Percentiles rank a stretch among this genome's conserved stretches.
These are phyloP conservation scores for Metopia argyrocephala DNA, from an alignment of 2,888 invertebrate genomes.

Conservation along the genomic window DNA sequence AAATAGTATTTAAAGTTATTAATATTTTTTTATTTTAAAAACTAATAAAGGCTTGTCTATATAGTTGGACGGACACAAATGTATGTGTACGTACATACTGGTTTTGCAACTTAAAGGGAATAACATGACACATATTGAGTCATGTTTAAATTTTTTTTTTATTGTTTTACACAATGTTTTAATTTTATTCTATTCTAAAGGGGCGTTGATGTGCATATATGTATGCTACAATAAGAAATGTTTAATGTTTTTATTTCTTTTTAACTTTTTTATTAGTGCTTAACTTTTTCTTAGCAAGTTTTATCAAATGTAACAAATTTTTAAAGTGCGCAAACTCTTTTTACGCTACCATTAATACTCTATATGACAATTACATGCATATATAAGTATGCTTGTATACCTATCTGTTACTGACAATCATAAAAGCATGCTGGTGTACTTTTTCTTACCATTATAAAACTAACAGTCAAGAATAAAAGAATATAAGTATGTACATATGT, in stretches of 20 bases:
- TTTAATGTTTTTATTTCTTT: no score
- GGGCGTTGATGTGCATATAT: not conserved
- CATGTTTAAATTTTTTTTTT: constrained; percentile 4
- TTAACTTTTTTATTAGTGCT: no score
- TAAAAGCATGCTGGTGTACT: no score
- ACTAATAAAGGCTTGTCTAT: not conserved
- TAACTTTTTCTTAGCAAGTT: not conserved
- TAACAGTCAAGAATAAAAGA: no score
- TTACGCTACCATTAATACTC: constrained; percentile 18
- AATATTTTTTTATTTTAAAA: not conserved
- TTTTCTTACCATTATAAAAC: no score
- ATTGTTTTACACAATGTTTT: not conserved
- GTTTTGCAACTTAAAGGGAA: not conserved
- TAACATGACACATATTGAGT: constrained; percentile 5
- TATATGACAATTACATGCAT: constrained; percentile 17
- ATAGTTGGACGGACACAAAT: no score
- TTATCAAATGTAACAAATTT: not conserved
- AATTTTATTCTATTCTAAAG: not conserved
- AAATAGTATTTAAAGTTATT: no score
- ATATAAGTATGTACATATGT: not conserved
- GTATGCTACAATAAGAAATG: no score
- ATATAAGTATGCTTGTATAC: not conserved
- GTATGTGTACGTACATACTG: not conserved
- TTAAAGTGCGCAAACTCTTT: constrained; percentile 59
- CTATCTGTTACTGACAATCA: not conserved